Percentiles rank a stretch among this genome's conserved stretches.
phyloP scores from a whole-genome alignment of 2,888 invertebrate species.

The Microdon myrmicae region DNA sequence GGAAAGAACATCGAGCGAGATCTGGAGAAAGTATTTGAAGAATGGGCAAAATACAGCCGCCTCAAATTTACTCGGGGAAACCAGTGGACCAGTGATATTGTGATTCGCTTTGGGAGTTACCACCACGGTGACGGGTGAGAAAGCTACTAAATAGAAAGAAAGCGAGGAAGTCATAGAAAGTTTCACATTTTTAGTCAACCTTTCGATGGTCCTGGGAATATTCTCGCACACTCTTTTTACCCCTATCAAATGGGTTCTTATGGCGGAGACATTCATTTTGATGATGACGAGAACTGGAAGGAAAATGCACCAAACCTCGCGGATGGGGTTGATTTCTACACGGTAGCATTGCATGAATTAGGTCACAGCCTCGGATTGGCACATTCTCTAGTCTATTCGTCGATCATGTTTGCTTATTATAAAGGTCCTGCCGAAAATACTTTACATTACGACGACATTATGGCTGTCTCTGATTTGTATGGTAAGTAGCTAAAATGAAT shows the following conservation, averaged over 20 bases:
- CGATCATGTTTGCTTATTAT: conserved; percentile 85
- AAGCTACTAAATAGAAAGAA: conserved; percentile 23
- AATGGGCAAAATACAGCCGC: conserved; percentile 77
- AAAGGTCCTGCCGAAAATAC: conserved; percentile 68
- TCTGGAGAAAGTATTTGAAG: conserved; percentile 72
- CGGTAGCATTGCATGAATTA: conserved; percentile 80
- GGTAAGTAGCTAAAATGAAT: conserved; percentile 65
- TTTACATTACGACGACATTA: conserved; percentile 78
- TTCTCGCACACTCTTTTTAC: conserved; percentile 82
- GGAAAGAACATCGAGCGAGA: conserved; percentile 70
- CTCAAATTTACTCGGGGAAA: conserved; percentile 70
- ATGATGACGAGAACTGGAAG: conserved; percentile 81
- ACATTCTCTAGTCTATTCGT: conserved; percentile 74
- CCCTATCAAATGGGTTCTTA: conserved; percentile 71
- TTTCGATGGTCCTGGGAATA: conserved; percentile 79
- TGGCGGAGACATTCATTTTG: conserved; percentile 82
- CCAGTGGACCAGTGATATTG: conserved; percentile 76
- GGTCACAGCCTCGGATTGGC: conserved; percentile 81
- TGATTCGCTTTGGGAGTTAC: conserved; percentile 76
- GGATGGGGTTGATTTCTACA: conserved; percentile 73
- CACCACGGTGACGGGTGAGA: conserved; percentile 74
- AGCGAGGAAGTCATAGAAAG: conserved; percentile 59
- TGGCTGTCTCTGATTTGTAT: conserved; percentile 79
- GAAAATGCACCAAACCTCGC: conserved; percentile 67
- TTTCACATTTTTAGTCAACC: conserved; percentile 69